Percentiles rank a stretch among this genome's conserved stretches.
phyloP scores from a whole-genome alignment of 30 jellyfish, hydroid and myxozoan species.

The Turritopsis dohrnii region DNA sequence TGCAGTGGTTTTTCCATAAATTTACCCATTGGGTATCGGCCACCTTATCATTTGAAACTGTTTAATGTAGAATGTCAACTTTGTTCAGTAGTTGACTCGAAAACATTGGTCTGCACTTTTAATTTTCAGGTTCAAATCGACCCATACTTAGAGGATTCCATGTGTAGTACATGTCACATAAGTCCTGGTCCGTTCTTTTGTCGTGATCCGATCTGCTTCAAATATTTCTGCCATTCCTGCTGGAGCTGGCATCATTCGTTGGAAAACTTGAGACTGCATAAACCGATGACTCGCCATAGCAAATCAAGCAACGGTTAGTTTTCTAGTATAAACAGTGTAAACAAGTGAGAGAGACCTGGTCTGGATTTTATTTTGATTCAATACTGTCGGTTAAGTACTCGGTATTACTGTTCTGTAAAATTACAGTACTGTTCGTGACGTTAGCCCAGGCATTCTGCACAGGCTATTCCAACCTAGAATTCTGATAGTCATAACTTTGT shows the following conservation, averaged over 20 bases:
- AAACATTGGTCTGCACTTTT: too few species aligned
- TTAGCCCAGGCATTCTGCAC: too few species aligned
- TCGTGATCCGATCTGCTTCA: constrained; percentile 85
- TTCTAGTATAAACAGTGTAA: neutral
- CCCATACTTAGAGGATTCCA: constrained; percentile 94
- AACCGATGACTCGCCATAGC: constrained; percentile 94
- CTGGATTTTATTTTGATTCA: neutral
- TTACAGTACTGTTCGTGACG: too few species aligned
- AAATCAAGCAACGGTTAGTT: constrained; percentile 32
- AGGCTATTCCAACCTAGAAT: too few species aligned
- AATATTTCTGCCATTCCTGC: constrained; percentile 90
- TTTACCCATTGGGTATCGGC: too few species aligned
- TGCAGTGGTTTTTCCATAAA: too few species aligned
- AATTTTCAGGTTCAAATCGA: constrained; percentile 85
- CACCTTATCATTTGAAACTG: too few species aligned
- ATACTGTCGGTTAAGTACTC: neutral
- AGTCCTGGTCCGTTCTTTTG: constrained; percentile 97
- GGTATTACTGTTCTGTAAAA: too few species aligned
- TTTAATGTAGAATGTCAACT: too few species aligned
- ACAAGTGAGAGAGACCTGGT: neutral
- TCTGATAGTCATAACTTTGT: too few species aligned
- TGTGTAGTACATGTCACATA: constrained; percentile 88
- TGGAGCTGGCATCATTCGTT: constrained; percentile 95
- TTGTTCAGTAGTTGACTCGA: too few species aligned
- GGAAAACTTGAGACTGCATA: constrained; percentile 74